Evolutionary conservation across 2,888 invertebrate species (phyloP).

Genomic region (Aelia acuminata): DNA sequence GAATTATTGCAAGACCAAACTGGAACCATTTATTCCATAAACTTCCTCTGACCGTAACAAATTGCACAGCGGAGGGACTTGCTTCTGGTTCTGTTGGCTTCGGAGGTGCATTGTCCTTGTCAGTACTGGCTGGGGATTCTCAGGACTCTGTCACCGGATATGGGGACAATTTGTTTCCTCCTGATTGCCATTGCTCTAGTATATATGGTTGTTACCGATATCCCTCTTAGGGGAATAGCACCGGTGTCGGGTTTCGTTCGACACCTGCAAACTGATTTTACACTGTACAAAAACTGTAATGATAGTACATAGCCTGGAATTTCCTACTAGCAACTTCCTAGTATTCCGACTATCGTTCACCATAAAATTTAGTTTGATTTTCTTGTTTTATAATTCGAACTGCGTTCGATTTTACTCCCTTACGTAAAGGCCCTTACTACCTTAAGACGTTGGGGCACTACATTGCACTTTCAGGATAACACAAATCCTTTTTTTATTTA

Average conservation of each 20-base stretch:
- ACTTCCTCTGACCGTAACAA: neutral
- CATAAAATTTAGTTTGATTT: too few species aligned
- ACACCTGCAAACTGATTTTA: neutral
- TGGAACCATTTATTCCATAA: slow-evolving; percentile 45
- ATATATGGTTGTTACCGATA: neutral
- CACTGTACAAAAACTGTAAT: neutral
- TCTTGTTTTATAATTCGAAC: too few species aligned
- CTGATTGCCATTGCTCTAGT: neutral
- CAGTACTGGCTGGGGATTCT: neutral
- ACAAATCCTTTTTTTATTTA: neutral
- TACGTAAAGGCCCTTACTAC: neutral
- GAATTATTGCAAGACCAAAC: slow-evolving; percentile 39
- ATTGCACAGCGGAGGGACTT: neutral
- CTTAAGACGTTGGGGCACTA: neutral
- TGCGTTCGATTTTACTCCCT: neutral
- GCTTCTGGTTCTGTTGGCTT: slow-evolving; percentile 6
- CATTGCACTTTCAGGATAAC: neutral
- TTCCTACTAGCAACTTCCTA: neutral
- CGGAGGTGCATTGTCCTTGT: slow-evolving; percentile 21
- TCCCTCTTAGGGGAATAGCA: neutral
- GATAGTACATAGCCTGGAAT: neutral
- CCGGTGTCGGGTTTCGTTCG: neutral
- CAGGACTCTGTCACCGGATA: slow-evolving; percentile 23
- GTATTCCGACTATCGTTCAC: too few species aligned
- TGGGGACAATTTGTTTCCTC: slow-evolving; percentile 39